phyloP scores from a whole-genome alignment of 2,113 vertebrate species.

The Perccottus glenii region DNA sequence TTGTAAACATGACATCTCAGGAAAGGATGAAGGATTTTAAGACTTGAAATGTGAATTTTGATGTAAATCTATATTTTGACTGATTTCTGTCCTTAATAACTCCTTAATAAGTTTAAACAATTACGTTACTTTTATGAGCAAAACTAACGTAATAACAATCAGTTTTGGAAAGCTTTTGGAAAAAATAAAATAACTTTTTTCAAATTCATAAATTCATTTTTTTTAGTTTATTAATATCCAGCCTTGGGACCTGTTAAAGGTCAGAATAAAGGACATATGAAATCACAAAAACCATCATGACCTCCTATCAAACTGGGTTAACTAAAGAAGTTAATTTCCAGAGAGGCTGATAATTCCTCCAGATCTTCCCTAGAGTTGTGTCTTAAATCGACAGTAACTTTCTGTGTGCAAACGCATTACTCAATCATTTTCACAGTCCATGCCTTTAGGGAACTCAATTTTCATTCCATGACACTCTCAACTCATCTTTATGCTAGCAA shows the following conservation, averaged over 20 bases:
- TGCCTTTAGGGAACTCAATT: constrained; percentile 61
- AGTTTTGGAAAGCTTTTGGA: too few species aligned
- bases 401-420: constrained; percentile 37
- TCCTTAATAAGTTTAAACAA: too few species aligned
- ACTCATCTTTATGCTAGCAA: constrained; percentile 58
- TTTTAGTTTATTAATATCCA: neutral
- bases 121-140: too few species aligned
- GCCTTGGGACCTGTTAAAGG: neutral
- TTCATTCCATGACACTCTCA: constrained; percentile 47
- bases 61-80: constrained; percentile 12
- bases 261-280: neutral
- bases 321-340: constrained; percentile 7
- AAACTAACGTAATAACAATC: too few species aligned
- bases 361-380: constrained; percentile 28
- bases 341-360: constrained; percentile 10
- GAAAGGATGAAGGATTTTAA: constrained; percentile 22
- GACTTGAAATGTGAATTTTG: constrained; percentile 16
- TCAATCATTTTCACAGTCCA: constrained; percentile 36
- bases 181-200: neutral
- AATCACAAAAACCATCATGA: constrained; percentile 4
- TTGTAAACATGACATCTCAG: constrained; percentile 30
- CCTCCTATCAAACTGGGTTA: constrained; percentile 1
- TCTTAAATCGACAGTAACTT: constrained; percentile 39
- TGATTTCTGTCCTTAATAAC: too few species aligned
- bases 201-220: neutral